Evolutionary conservation across 2,113 vertebrate species (phyloP), one percentile per base, ranked within the genome.

Genomic region (Indicator maculatus): DNA sequence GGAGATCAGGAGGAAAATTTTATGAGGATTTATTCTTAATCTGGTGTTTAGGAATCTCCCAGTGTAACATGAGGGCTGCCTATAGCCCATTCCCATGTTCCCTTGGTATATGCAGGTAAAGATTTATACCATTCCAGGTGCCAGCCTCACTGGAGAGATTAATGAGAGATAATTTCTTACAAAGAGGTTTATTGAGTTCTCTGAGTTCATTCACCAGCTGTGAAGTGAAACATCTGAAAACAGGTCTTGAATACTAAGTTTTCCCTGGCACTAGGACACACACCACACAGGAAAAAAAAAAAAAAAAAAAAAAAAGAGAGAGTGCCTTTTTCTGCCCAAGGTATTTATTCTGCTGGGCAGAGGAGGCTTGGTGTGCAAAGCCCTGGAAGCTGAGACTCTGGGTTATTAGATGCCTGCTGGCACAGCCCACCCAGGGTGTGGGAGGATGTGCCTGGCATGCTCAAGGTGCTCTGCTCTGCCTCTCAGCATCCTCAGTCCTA

Each of bases 131-230:
- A 72, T 82, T 83, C 66, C 66, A 95, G 87, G 83, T 96, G 90
- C 76, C 95, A 96, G 86, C 65, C 76, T 88, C 61, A 86, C 70
- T 44, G 6, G 55, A 58, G 75, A 93, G 88, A 96, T 95, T 92
- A 96, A 96, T 92, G 93, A 90, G 83, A 96, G 88, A 90, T 83
- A 95, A 95, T 95, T 93, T 67, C 86, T 96, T 61, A 94, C 85
- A 93, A 77, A 95, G 95, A 83, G 88, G 76, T 95, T 95, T 96
- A 96, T 96, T 95, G 96, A 96, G 90, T 93, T 78, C 92, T 83
- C 88, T 0, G 26, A 92, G 83, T 92, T 88, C 88, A 94, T 95
- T 92, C 86, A 77, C 90, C 95, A 96, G 93, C 96, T 96, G 93
- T 93, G 88, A 96, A 96, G 90, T 84, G 88, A 95, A 96, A 94